Base-by-base conservation (phyloP, 2,113 vertebrate species). In the Tenebrosternarchus preto region DNA sequence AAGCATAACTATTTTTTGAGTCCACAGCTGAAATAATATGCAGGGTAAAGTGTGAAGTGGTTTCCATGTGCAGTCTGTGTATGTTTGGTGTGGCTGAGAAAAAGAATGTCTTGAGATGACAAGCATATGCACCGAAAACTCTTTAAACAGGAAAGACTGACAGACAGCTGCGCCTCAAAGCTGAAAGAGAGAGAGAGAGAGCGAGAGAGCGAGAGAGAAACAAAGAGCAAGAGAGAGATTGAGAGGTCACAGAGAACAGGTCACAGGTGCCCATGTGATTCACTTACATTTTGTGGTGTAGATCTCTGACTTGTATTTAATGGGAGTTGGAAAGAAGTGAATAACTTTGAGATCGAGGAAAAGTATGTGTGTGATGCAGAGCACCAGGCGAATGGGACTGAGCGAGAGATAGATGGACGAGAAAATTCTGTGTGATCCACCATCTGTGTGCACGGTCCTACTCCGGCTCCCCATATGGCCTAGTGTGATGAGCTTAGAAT, bases 391-490 rank as follows among this genome's bases (percentile, higher is more conserved):
- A 68, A 31, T 74, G 43, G 46, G 81, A 77, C 63, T 22, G 78
- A 84, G 68, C 31, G 73, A 59, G 64, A 85, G 80, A 85, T 85
- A 80, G 67, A 79, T 82, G 63, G 73, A 80, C 83, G 33, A 78
- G 61, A 78, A 69, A 71, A 78, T 80, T 78, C 36, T 82, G 78
- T 79, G 78, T 80, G 83, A 86, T 84, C 77, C 33, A 78, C 81
- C 85, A 77, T 85, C 78, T 83, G 74, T 80, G 71, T 85, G 74
- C 80, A 84, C 63, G 78, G 84, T 88, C 82, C 70, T 73, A 77
- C 83, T 86, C 85, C 87, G 82, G 87, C 86, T 81, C 76, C 83
- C 83, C 85, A 85, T 84, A 83, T 85, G 86, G 82, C 55, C 84
- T 76, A 66, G 67, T 76, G 71, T 56, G 29, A 79, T 83, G 78